Evolutionary conservation across 2,113 vertebrate species (phyloP).

Genomic region (Rhinoderma darwinii): DNA sequence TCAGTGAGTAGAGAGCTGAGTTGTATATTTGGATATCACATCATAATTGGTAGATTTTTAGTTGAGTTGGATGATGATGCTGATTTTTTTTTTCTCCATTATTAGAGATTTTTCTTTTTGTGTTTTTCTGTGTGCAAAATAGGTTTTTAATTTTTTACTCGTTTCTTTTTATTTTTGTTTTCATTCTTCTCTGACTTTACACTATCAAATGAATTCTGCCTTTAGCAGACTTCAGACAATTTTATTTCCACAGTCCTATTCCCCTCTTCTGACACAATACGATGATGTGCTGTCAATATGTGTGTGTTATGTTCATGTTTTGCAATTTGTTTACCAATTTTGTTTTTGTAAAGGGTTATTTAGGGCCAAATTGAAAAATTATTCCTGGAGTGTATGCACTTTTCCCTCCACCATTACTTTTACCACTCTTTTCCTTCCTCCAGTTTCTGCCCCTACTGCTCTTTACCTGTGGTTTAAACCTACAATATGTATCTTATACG

Average conservation of each 20-base stretch:
- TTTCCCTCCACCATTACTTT: not conserved
- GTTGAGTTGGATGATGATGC: not conserved
- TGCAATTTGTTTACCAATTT: not conserved
- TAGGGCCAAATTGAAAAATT: not conserved
- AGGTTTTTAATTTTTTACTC: not conserved
- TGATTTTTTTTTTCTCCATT: not conserved
- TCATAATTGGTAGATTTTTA: not conserved
- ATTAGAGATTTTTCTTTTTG: not conserved
- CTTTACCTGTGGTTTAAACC: too few relatives aligned
- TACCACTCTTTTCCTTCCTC: not conserved
- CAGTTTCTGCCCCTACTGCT: too few relatives aligned
- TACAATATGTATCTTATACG: too few relatives aligned
- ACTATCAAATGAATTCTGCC: constrained; percentile 49
- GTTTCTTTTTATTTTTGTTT: not conserved
- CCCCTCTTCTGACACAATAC: constrained; percentile 48
- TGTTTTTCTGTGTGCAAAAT: not conserved
- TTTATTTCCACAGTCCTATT: constrained; percentile 42
- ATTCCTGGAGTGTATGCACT: not conserved
- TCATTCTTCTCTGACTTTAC: constrained; percentile 26
- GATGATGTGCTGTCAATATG: constrained; percentile 42
- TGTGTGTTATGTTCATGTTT: not conserved
- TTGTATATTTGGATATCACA: too few relatives aligned
- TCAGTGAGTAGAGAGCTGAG: too few relatives aligned
- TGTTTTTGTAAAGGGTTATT: not conserved
- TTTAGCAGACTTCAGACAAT: constrained; percentile 47